A percentile compares a stretch with the other conserved stretches of the same genome.
These are phyloP conservation scores for Rhombomys opimus DNA, from an alignment of 2,113 vertebrate species.

Conservation along the genomic window DNA sequence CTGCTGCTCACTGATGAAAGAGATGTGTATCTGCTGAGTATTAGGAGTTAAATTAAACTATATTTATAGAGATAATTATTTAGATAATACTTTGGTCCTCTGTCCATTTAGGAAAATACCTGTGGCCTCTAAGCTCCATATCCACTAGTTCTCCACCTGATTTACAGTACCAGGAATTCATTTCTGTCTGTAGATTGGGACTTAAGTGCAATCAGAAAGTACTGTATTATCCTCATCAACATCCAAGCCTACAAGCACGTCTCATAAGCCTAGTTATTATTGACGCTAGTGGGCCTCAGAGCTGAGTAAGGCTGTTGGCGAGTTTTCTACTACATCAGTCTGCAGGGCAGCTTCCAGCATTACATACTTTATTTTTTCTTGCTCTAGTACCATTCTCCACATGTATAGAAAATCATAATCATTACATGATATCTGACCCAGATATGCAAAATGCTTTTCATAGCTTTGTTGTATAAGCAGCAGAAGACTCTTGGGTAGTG, in stretches of 20 bases:
- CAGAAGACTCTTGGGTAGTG: neutral
- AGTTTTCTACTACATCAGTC: neutral
- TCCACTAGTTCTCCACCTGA: neutral
- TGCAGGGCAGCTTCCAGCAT: neutral
- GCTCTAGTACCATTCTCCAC: neutral
- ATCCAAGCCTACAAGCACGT: neutral
- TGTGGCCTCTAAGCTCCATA: neutral
- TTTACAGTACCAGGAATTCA: neutral
- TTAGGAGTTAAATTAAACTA: neutral
- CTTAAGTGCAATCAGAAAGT: neutral
- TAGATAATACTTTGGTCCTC: no score
- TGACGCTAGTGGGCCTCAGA: no score
- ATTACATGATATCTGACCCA: neutral
- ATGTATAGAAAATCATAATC: neutral
- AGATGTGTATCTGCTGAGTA: neutral
- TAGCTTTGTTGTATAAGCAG: neutral
- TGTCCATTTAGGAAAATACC: no score
- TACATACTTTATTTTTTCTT: neutral
- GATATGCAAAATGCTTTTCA: neutral
- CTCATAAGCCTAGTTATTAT: neutral
- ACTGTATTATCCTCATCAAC: neutral
- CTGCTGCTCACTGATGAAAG: neutral
- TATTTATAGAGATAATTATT: neutral
- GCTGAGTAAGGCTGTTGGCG: neutral
- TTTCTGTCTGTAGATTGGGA: neutral